Base-by-base conservation (phyloP, 2,888 invertebrate genomes). In the Athalia rosae region DNA sequence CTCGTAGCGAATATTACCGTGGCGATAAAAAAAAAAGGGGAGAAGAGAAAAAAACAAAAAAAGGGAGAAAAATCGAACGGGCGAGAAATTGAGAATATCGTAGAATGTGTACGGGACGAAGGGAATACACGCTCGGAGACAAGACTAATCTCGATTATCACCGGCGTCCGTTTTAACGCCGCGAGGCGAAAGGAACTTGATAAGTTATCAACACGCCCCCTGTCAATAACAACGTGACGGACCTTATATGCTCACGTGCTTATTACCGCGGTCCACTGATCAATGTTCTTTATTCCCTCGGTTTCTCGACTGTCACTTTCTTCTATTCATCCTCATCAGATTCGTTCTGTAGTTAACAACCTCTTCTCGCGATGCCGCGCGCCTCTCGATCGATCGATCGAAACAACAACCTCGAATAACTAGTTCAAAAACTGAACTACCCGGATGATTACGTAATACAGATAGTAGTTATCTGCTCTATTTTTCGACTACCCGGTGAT, bases 181-280 rank as follows among this genome's bases (percentile, higher is more conserved):
- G 5, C 15, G 71, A 61, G 61, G 73, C 76, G 59, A 63, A 74
- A 64, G 63, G 69, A 74, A 62, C 53, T 71, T 50, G 63, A 41
- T 76, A 76, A 77, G 76, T 64, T 77, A 78, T 80, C 79, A 77
- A 74, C 74, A 78, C 80, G 78, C 80, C 80, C 76, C 78, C 80
- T 79, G 80, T 80, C 80, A 80, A 79, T 80, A 80, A 79, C 66
- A 78, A 80, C 28, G 28, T 28, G 28, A 28, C 79, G 62, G 62
- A 63, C 78, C 73, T 74, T 45, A 71, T 28, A 67, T 77, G 63
- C 78, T 71, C 73, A 79, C 78, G 67, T 77, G 79, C 76, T 80
- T 80, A 80, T 80, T 79, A 80, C 71, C 71, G 28, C 28, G 66
- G 66, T 5, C 74, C 48, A 58, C 50, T 13, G 28, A 77, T 77